Base-by-base conservation (phyloP, 92 coral and sea anemone species). In the Porites rus region DNA sequence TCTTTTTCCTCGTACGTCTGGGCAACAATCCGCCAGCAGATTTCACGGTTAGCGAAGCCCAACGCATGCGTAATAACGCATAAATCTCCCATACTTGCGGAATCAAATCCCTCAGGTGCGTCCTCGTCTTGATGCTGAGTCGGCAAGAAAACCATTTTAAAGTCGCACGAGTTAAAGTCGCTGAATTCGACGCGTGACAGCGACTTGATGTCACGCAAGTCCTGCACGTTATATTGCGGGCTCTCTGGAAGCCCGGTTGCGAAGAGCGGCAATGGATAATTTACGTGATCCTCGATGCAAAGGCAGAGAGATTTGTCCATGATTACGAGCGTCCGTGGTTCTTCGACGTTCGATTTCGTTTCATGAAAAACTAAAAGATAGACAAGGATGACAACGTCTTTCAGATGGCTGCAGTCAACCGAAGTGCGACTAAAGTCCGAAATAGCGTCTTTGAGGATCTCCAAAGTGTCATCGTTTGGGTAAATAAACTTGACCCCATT, bases 1-100 rank as follows among this genome's bases (percentile, higher is more conserved):
- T 97, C 99, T 62, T 97, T 97, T 82, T 97, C 99, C 76, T 97
- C 98, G 72, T 97, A 97, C 3, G 98, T 97, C 82, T 94, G 99
- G 14, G 98, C 99, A 25, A 95, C 64, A 72, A 97, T 86, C 59
- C 87, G 91, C 99, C 99, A 97, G 65, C 84, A 91, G 56, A 79
- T 85, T 58, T 95, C 97, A 8, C 76, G 76, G 5, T 72, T 71
- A 56, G 88, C 93, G 14, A 85, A 73, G n/a, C 82, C 76, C 0
- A 86, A 83, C 12, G 59, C 58, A n/a, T 92, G 98, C 3, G 96
- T 93, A 8, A 94, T 91, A 17, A 94, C 96, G 69, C 96, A 94
- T 21, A 94, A 60, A 10, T 94, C 98, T 2, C 96, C 98, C 92
- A 94, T 90, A 81, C 98, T 93, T 51, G 98, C 96, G 58, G 98